Base-by-base conservation (phyloP, 2,113 vertebrate genomes). In the Calypte anna region DNA sequence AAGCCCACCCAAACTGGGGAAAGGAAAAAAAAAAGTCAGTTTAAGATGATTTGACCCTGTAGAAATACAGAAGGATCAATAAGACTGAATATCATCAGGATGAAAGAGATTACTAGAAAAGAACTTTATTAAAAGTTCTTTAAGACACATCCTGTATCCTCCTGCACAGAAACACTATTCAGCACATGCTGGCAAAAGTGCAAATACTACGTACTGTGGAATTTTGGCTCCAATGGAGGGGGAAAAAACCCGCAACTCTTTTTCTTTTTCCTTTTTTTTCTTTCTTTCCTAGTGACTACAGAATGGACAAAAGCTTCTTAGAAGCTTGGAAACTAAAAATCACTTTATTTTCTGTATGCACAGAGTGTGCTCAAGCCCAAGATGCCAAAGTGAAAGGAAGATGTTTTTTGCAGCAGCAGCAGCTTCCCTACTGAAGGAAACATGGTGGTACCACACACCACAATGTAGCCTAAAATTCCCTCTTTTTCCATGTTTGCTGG, bases 151-250 rank as follows among this genome's bases (percentile, higher is more conserved):
- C 23, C 21, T 74, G 61, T 74, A 51, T 90, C 90, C 82, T 90
- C 36, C 54, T 67, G 28, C 76, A 95, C 76, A 96, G 82, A 91
- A 90, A 81, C 76, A 70, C 80, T 81, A 93, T 90, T 96, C 72
- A 94, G 68, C 48, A 80, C 66, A 74, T 14, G 22, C 58, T 96
- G 95, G 92, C 90, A 62, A 57, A 85, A 85, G 28, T 6, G 9
- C 70, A 93, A 95, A 91, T 66, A 78, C 44, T 38, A 68, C 7
- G 28, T 48, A 44, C 53, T 72, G 57, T 27, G 78, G 90, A 91
- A 95, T 93, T 87, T 64, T 94, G 91, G 77, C 81, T 92, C 31
- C 38, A 75, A 30, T 1, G 46, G 9, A 70, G 15, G 51, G 54
- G 48, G 23, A 24, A 51, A 50, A 72, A 38, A 62, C 6, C 19